Conservation (phyloP, 2,888 invertebrate genomes). For the Aspidapion aeneum region DNA sequence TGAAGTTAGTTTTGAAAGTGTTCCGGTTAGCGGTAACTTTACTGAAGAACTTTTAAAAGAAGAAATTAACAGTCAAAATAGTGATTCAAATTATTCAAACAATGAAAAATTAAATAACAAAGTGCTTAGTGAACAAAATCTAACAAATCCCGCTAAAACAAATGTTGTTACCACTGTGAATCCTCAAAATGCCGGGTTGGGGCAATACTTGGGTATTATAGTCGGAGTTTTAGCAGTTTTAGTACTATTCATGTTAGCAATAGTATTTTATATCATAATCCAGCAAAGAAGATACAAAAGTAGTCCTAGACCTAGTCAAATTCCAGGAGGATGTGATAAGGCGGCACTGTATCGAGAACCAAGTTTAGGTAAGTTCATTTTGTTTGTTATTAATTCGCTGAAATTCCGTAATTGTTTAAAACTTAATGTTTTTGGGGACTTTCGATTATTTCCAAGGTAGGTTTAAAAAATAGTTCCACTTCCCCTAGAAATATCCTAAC, state of each 20-base stretch:
- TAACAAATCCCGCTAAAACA: constrained; percentile 20
- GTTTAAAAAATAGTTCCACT: too few species aligned
- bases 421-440: too few species aligned
- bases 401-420: too few species aligned
- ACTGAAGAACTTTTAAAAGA: constrained; percentile 41
- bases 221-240: constrained; percentile 44
- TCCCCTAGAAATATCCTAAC: too few species aligned
- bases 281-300: constrained; percentile 45
- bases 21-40: constrained; percentile 43
- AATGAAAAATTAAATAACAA: not conserved
- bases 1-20: constrained; percentile 82
- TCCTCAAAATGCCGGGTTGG: constrained; percentile 38
- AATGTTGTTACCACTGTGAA: constrained; percentile 44
- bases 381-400: not conserved
- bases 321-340: constrained; percentile 45
- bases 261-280: constrained; percentile 42
- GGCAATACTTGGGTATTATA: constrained; percentile 46
- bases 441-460: too few species aligned
- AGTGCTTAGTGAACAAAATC: constrained; percentile 35
- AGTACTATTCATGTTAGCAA: constrained; percentile 43
- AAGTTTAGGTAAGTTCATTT: constrained; percentile 29
- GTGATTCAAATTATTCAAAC: constrained; percentile 1
- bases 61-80: constrained; percentile 25
- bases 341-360: constrained; percentile 46
- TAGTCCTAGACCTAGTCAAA: constrained; percentile 37